Evolutionary conservation across 1,140 invertebrate species (phyloP).

Genomic region (Anadara kagoshimensis): DNA sequence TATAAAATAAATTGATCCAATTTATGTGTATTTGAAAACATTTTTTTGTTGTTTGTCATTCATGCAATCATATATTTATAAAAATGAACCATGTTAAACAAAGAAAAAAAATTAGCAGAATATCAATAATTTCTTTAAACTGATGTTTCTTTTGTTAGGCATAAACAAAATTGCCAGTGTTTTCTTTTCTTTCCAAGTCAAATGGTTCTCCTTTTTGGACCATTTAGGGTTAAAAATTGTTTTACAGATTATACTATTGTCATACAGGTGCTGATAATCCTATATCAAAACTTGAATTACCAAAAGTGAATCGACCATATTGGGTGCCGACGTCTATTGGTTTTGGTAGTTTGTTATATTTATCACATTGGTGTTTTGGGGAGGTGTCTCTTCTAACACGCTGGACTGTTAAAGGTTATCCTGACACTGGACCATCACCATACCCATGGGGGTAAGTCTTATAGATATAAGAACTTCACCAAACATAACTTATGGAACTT

Average conservation of each 20-base stretch:
- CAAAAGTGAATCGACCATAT: conserved; percentile 27
- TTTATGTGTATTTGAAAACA: too few species aligned
- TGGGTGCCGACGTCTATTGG: conserved; percentile 64
- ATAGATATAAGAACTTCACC: too few species aligned
- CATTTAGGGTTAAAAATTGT: neutral
- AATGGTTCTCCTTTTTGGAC: conserved; percentile 7
- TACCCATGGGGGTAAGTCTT: conserved; percentile 67
- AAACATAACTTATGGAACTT: neutral
- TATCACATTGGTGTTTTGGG: conserved; percentile 70
- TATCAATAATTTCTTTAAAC: too few species aligned
- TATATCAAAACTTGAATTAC: conserved; percentile 2
- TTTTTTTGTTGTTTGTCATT: too few species aligned
- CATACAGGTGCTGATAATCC: conserved; percentile 37
- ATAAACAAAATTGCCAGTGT: neutral
- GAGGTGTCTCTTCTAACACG: conserved; percentile 69
- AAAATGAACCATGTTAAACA: too few species aligned
- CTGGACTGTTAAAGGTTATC: conserved; percentile 70
- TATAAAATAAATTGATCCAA: too few species aligned
- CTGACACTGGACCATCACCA: conserved; percentile 66
- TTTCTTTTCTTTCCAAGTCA: conserved; percentile 10
- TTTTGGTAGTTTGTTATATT: conserved; percentile 70
- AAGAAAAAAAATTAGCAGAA: too few species aligned
- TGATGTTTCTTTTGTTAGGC: too few species aligned
- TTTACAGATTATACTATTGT: neutral
- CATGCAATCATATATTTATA: too few species aligned